A percentile compares a stretch with the other conserved stretches of the same genome.
Conservation (phyloP, 2,113 vertebrate species). For the Enhydra lutris region DNA sequence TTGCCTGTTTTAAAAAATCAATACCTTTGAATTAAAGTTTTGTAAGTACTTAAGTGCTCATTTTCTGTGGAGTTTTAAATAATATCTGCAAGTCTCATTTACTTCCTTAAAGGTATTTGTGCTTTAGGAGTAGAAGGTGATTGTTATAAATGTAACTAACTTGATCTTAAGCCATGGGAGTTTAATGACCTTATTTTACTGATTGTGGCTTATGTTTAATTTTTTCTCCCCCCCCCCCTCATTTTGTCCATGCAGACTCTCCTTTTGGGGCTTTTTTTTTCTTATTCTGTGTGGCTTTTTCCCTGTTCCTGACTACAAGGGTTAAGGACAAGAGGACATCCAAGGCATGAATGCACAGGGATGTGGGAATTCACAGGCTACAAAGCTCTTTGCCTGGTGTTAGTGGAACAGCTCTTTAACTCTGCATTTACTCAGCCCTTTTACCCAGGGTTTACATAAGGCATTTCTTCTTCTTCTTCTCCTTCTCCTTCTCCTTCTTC, state of each 20-base stretch:
- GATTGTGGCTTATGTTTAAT: not conserved
- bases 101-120: constrained; percentile 39
- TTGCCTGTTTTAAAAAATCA: constrained; percentile 63
- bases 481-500: not conserved
- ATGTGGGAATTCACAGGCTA: not conserved
- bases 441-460: not conserved
- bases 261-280: not conserved
- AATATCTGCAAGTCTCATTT: constrained; percentile 44
- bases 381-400: not conserved
- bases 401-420: not conserved
- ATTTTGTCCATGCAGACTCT: not conserved
- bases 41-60: constrained; percentile 38
- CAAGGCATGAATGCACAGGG: not conserved
- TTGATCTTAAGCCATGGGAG: not conserved
- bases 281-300: not conserved
- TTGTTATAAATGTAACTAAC: not conserved
- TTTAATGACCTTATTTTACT: constrained; percentile 14
- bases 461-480: not conserved
- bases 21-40: constrained; percentile 59
- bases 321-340: not conserved
- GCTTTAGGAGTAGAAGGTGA: not conserved
- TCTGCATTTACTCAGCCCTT: not conserved
- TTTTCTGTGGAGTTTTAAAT: constrained; percentile 60
- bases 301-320: not conserved
- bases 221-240: not conserved